Conservation (phyloP, 2,113 vertebrate genomes). For the Phalacrocorax brasilianus region DNA sequence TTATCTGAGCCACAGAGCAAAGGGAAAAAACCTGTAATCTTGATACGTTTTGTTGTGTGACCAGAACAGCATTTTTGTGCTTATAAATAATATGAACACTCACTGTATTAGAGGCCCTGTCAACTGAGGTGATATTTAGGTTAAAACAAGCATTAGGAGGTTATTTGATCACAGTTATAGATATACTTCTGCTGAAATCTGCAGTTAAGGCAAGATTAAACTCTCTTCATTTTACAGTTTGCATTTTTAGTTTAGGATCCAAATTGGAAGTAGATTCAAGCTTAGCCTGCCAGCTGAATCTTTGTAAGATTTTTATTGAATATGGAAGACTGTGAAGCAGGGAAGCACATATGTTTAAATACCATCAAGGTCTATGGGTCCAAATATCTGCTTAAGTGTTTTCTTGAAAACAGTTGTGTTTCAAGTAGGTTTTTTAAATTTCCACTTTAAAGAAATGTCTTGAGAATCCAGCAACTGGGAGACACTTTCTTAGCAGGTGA, state of each 20-base stretch:
- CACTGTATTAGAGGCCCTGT: not conserved
- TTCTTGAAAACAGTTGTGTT: constrained; percentile 9
- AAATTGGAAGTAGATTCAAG: not conserved
- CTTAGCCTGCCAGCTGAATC: constrained; percentile 22
- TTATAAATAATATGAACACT: not conserved
- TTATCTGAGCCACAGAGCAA: not conserved
- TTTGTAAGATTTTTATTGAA: not conserved
- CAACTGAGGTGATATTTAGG: not conserved
- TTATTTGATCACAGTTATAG: not conserved
- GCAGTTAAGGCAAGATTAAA: not conserved
- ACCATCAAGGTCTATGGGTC: not conserved
- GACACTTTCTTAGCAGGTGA: not conserved
- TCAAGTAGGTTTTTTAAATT: not conserved
- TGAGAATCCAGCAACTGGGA: not conserved
- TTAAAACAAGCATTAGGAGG: not conserved
- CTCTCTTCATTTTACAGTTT: constrained; percentile 11
- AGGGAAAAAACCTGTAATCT: not conserved
- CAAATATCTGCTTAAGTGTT: constrained; percentile 37
- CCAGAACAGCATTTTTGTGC: not conserved
- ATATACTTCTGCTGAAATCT: not conserved
- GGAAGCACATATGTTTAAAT: constrained; percentile 15
- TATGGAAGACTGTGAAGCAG: not conserved
- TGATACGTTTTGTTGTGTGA: not conserved
- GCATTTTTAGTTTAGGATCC: constrained; percentile 1
- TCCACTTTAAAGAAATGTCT: not conserved